These are phyloP conservation scores for Venturia canescens DNA, from an alignment of 1,140 invertebrate genomes.

Conservation along the genomic window DNA sequence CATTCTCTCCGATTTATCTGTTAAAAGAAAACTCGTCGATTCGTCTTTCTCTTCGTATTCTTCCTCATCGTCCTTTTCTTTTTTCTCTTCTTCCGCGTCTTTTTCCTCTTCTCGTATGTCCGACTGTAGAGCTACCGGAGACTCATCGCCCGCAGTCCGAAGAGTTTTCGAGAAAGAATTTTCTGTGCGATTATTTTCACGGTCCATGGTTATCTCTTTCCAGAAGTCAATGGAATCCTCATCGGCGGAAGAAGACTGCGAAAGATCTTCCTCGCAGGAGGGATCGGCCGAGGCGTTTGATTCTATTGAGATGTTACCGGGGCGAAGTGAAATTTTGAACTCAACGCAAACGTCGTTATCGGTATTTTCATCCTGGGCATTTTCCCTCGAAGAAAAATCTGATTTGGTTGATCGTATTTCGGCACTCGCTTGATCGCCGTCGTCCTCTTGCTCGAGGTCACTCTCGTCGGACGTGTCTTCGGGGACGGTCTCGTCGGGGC, in stretches of 20 bases:
- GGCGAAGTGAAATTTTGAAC: neutral
- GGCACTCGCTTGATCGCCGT: no score
- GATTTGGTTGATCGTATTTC: neutral
- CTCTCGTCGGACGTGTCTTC: no score
- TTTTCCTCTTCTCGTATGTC: neutral
- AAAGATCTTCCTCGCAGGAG: neutral
- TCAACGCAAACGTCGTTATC: neutral
- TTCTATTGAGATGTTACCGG: no score
- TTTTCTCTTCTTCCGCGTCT: slow-evolving; percentile 32
- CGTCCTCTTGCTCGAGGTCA: no score
- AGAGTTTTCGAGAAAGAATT: neutral
- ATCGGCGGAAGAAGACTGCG: slow-evolving; percentile 1
- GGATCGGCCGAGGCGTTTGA: neutral
- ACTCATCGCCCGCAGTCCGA: neutral
- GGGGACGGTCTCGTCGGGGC: no score
- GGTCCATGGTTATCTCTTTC: slow-evolving; percentile 27
- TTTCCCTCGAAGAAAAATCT: neutral
- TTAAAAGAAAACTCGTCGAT: no score
- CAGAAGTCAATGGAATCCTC: slow-evolving; percentile 59
- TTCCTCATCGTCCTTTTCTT: slow-evolving; percentile 29
- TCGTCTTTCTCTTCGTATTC: no score
- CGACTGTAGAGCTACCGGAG: no score
- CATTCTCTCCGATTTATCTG: no score
- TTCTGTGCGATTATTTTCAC: neutral
- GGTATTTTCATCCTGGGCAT: neutral